Percentiles rank a stretch among this genome's conserved stretches.
Conservation (phyloP, 2,888 invertebrate genomes). For the Chaetogeoica ovagalla region DNA sequence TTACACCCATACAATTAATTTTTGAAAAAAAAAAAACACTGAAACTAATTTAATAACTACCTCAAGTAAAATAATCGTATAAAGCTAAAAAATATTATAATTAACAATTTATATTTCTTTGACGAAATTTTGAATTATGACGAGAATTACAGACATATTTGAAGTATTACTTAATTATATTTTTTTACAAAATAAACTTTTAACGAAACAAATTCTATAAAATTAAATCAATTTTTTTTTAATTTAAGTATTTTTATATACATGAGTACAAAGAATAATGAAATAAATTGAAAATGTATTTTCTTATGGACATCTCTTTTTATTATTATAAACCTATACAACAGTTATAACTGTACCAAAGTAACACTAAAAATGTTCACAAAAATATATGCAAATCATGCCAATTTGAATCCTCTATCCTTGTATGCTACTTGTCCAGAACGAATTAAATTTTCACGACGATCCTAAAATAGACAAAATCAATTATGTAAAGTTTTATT, state of each 20-base stretch:
- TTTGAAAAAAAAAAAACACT: too few relatives aligned
- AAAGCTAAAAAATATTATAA: too few relatives aligned
- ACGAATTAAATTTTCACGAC: conserved; percentile 66
- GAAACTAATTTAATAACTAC: too few relatives aligned
- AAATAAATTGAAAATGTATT: neutral
- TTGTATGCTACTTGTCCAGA: conserved; percentile 75
- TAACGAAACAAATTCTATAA: too few relatives aligned
- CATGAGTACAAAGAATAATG: neutral
- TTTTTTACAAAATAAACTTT: too few relatives aligned
- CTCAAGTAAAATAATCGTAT: too few relatives aligned
- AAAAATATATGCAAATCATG: conserved; percentile 14
- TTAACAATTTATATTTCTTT: too few relatives aligned
- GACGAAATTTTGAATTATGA: too few relatives aligned
- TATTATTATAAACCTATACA: conserved; percentile 9
- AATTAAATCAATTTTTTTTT: neutral
- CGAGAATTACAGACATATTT: too few relatives aligned
- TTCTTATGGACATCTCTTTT: neutral
- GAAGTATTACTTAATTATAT: too few relatives aligned
- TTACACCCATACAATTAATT: too few relatives aligned
- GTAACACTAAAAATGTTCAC: conserved; percentile 22
- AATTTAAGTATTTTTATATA: neutral
- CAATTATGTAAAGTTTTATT: neutral
- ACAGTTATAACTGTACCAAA: neutral
- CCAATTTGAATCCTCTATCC: conserved; percentile 72
- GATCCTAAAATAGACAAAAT: conserved; percentile 58